These are phyloP conservation scores for Champsocephalus esox DNA, from an alignment of 2,797 vertebrate genomes.

Conservation along the genomic window DNA sequence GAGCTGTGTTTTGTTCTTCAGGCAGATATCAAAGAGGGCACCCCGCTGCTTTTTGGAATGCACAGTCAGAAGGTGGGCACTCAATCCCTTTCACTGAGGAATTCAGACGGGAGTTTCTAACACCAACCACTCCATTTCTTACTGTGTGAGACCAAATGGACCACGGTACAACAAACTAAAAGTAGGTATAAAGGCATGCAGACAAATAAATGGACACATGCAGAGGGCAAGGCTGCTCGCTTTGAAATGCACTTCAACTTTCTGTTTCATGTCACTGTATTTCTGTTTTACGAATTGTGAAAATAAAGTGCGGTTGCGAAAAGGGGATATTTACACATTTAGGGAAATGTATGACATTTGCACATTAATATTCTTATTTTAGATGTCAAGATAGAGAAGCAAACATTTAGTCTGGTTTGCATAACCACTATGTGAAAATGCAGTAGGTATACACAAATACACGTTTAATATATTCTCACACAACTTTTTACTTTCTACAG, in stretches of 20 bases:
- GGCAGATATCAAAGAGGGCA: conserved; percentile 73
- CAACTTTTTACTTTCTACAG: conserved; percentile 19
- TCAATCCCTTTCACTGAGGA: conserved; percentile 60
- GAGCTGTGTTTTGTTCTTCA: conserved; percentile 74
- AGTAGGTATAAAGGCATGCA: conserved; percentile 3
- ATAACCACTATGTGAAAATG: not conserved
- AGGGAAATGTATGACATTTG: conserved; percentile 23
- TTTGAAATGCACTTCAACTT: conserved; percentile 28
- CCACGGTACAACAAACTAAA: conserved; percentile 7
- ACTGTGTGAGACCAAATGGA: conserved; percentile 49
- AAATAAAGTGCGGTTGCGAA: conserved; percentile 28
- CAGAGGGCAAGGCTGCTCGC: not conserved
- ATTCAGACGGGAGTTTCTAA: conserved; percentile 68
- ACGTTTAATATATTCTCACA: conserved; percentile 4
- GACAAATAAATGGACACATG: conserved; percentile 16
- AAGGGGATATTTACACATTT: conserved; percentile 43
- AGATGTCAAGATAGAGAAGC: not conserved
- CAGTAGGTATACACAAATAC: not conserved
- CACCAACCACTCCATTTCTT: conserved; percentile 42
- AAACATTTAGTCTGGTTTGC: no score
- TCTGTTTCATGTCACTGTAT: conserved; percentile 30
- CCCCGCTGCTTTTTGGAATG: conserved; percentile 68
- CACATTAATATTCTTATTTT: conserved; percentile 29
- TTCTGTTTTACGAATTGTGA: conserved; percentile 21
- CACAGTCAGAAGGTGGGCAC: conserved; percentile 68